These are phyloP conservation scores for Peromyscus leucopus DNA, from an alignment of 2,113 vertebrate species.

Conservation along the genomic window DNA sequence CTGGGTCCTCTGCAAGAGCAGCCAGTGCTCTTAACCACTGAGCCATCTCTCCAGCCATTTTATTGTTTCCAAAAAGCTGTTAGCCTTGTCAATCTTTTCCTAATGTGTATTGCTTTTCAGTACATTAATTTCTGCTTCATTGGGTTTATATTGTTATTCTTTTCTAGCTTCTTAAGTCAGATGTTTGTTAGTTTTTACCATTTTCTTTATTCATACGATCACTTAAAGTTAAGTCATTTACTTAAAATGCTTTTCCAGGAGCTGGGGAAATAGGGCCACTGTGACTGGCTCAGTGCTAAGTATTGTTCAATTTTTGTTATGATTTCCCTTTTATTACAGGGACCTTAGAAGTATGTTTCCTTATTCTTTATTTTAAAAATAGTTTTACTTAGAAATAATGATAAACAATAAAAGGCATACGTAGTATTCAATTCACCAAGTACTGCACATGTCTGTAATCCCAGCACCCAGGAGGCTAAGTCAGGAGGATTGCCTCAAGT, in stretches of 20 bases:
- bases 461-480: neutral
- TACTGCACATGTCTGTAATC: neutral
- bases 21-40: neutral
- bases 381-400: neutral
- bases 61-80: neutral
- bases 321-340: neutral
- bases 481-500: neutral
- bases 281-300: neutral
- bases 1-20: neutral
- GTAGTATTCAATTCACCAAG: neutral
- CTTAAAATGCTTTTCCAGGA: slow-evolving; percentile 35
- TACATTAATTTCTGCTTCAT: neutral
- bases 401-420: neutral
- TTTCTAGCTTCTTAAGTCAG: neutral
- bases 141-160: neutral
- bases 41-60: neutral
- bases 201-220: neutral
- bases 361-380: neutral
- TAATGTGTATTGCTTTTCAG: neutral
- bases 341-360: neutral
- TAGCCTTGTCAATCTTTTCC: neutral
- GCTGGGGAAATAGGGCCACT: neutral
- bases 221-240: slow-evolving; percentile 2
- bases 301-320: neutral
- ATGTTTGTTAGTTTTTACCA: neutral